Evolutionary conservation across 2,113 vertebrate species (phyloP), one percentile per base, ranked within the genome.

Genomic region (Nanorana parkeri): DNA sequence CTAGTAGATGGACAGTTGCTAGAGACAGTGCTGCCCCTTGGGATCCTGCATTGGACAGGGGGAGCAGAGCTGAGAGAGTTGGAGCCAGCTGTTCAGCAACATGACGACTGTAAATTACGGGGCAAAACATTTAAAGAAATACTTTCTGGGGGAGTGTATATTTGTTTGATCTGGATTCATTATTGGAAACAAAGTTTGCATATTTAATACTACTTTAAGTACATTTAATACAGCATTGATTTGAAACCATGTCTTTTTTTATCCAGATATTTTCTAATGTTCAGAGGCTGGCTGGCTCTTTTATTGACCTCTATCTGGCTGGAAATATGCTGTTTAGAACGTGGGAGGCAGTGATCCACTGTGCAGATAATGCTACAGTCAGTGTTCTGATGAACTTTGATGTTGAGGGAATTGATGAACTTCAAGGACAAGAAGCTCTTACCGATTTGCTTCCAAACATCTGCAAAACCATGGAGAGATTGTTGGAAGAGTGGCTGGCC

Each of bases 311-410:
- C 15, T 91, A 94, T 84, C 85, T 87, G 17, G 94, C 97, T 83
- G 98, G 98, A 5, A 97, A 97, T 87, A 88, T 96, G 88, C 92
- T 99, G 0, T 98, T 99, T 86, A 92, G 94, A 81, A 85, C 88
- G 73, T 99, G 97, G 97, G 86, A 91, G 2, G 94, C 93, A 0
- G 11, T 85, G 0, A 90, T 98, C 67, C 87, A 89, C 72, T 97
- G 96, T 29, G 90, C 87, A 54, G 85, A 88, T 0, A 0, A 66
- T 17, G 78, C 3, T 1, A 24, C 82, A 3, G 72, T 86, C 0
- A 90, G 90, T 32, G 85, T 98, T 71, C 3, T 55, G 1, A 91
- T 99, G 75, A 90, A 97, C 87, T 99, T 98, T 66, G 84, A 87
- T 68, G 61, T 96, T 75, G 74, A 52, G 24, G 61, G 21, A 3